Evolutionary conservation across 2,113 vertebrate genomes (phyloP).

Genomic region (Orycteropus afer): DNA sequence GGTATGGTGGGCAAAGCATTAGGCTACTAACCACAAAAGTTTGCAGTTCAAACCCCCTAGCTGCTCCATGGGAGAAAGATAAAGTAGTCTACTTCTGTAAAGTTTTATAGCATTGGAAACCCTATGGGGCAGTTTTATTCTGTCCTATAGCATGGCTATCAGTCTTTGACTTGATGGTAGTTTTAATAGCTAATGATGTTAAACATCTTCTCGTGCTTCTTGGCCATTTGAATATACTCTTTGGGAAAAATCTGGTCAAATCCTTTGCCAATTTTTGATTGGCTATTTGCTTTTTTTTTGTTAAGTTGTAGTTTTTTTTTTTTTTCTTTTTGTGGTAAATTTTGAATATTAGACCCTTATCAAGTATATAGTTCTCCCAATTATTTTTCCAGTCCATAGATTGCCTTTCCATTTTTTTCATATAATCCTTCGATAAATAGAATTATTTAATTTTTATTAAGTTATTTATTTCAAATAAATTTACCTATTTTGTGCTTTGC

Average conservation of each 20-base stretch:
- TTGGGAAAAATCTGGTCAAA: neutral
- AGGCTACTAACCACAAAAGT: too few species aligned
- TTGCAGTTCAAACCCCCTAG: too few species aligned
- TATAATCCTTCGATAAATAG: neutral
- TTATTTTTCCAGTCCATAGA: neutral
- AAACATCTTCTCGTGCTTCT: neutral
- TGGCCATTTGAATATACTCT: neutral
- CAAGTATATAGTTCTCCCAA: neutral
- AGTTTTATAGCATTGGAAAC: too few species aligned
- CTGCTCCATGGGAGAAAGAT: too few species aligned
- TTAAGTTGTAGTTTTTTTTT: too few species aligned
- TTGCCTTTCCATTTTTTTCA: neutral
- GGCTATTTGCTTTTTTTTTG: too few species aligned
- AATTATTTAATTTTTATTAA: neutral
- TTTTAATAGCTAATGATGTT: neutral
- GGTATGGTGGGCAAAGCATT: too few species aligned
- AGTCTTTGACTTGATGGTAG: too few species aligned
- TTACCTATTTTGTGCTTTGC: neutral
- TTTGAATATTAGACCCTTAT: neutral
- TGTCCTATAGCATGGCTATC: too few species aligned
- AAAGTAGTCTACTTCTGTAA: too few species aligned
- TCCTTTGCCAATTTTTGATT: neutral
- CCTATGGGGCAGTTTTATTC: too few species aligned
- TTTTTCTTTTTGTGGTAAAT: too few species aligned
- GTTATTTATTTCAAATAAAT: neutral